phyloP scores from a whole-genome alignment of 2,113 vertebrate genomes.

The Dromas ardeola region DNA sequence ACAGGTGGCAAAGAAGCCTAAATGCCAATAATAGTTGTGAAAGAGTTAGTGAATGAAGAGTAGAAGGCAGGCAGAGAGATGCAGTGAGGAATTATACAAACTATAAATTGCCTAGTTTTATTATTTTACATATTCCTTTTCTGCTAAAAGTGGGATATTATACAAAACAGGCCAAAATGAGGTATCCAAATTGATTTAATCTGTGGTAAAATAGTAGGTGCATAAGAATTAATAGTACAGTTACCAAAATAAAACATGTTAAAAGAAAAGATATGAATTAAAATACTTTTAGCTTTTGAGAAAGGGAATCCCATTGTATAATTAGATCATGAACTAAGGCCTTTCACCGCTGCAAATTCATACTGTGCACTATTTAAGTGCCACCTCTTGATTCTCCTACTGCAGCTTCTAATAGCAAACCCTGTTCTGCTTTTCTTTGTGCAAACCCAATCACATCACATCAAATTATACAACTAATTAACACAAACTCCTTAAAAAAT shows the following conservation, averaged over 20 bases:
- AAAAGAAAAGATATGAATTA: conserved; percentile 35
- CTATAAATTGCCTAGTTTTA: conserved; percentile 13
- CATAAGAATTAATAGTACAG: conserved; percentile 45
- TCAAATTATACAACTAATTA: conserved; percentile 73
- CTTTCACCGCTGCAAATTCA: conserved; percentile 52
- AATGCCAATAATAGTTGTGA: conserved; percentile 31
- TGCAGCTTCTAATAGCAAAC: conserved; percentile 58
- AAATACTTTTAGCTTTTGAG: conserved; percentile 53
- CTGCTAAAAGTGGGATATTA: neutral
- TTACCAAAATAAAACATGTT: conserved; percentile 49
- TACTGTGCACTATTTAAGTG: conserved; percentile 54
- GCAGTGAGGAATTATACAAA: neutral
- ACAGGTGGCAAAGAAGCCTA: neutral
- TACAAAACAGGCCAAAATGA: conserved; percentile 18
- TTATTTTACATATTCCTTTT: conserved; percentile 6
- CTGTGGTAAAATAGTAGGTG: conserved; percentile 35
- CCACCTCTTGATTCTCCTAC: conserved; percentile 62
- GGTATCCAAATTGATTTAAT: conserved; percentile 29
- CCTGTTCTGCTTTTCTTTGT: conserved; percentile 56
- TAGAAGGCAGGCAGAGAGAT: neutral
- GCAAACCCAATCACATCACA: conserved; percentile 61
- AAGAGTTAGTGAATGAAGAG: neutral
- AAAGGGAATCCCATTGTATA: conserved; percentile 65
- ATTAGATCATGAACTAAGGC: conserved; percentile 67
- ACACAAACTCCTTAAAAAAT: conserved; percentile 69